A percentile compares a stretch with the other conserved stretches of the same genome.
Conservation (phyloP, 2,113 vertebrate species). For the Donacobius atricapilla region DNA sequence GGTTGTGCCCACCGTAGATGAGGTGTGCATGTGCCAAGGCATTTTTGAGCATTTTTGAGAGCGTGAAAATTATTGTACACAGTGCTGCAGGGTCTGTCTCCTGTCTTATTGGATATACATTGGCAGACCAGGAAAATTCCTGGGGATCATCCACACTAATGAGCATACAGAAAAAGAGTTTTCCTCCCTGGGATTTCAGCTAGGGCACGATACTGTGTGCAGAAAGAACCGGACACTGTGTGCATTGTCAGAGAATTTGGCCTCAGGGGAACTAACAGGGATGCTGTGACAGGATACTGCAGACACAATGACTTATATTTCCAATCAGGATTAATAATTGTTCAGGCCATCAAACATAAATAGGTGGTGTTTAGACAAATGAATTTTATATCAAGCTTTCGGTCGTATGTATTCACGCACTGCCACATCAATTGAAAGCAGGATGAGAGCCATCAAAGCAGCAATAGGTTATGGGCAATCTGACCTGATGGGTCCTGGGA, state of each 20-base stretch:
- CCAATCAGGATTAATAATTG: conserved; percentile 61
- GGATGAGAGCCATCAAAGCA: conserved; percentile 45
- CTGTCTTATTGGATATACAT: not conserved
- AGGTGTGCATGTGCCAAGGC: not conserved
- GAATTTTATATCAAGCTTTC: conserved; percentile 51
- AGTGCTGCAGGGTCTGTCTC: not conserved
- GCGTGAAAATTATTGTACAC: not conserved
- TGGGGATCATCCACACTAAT: conserved; percentile 47
- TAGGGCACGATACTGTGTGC: not conserved
- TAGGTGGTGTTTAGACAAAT: conserved; percentile 38
- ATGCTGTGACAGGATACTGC: conserved; percentile 30
- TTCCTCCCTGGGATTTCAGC: conserved; percentile 31
- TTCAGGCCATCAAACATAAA: conserved; percentile 58
- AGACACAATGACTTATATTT: conserved; percentile 59
- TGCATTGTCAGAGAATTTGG: conserved; percentile 55
- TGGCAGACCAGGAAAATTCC: conserved; percentile 33
- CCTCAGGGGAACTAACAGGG: conserved; percentile 27
- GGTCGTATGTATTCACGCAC: not conserved
- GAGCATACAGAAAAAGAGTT: conserved; percentile 49
- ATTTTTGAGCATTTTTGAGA: not conserved
- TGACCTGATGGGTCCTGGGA: conserved; percentile 51
- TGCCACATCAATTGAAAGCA: conserved; percentile 45
- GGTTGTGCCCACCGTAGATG: not conserved
- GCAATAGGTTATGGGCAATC: conserved; percentile 13
- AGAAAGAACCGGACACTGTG: conserved; percentile 27